Percentiles rank a stretch among this genome's conserved stretches.
phyloP scores from a whole-genome alignment of 1,140 invertebrate species.

The Epicauta chinensis region DNA sequence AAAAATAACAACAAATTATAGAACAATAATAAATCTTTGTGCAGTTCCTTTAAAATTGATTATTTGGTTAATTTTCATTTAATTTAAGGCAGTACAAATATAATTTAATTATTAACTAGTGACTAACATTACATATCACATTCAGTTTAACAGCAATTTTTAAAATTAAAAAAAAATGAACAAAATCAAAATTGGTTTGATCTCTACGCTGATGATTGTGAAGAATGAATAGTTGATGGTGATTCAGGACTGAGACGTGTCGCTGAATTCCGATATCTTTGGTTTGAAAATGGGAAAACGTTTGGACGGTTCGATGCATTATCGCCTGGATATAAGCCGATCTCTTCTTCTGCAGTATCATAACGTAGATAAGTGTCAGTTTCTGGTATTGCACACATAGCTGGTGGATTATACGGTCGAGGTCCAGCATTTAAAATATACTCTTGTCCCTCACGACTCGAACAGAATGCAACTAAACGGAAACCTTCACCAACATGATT shows the following conservation, averaged over 20 bases:
- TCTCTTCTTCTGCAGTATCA: slow-evolving; percentile 1
- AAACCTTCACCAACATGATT: slow-evolving; percentile 55
- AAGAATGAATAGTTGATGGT: too few relatives aligned
- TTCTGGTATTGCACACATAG: slow-evolving; percentile 5
- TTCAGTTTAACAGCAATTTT: slow-evolving; percentile 9
- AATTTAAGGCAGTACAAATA: slow-evolving; percentile 10
- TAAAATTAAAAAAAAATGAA: slow-evolving; percentile 9
- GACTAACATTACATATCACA: slow-evolving; percentile 17
- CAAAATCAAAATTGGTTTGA: background rate
- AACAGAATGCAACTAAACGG: slow-evolving; percentile 67
- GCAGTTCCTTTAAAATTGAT: too few relatives aligned
- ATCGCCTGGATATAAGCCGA: background rate
- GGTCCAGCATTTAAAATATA: slow-evolving; percentile 25
- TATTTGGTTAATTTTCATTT: background rate
- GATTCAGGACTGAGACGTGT: slow-evolving; percentile 4
- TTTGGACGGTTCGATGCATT: slow-evolving; percentile 3
- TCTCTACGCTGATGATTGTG: background rate
- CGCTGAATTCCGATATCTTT: slow-evolving; percentile 9
- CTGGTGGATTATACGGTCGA: slow-evolving; percentile 31
- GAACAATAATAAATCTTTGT: too few relatives aligned
- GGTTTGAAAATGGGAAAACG: slow-evolving; percentile 6
- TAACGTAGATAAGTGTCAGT: background rate
- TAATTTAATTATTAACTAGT: slow-evolving; percentile 7
- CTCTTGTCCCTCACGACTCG: slow-evolving; percentile 58
- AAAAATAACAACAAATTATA: too few relatives aligned